A percentile compares a stretch with the other conserved stretches of the same genome.
These are phyloP conservation scores for Orgyia antiqua DNA, from an alignment of 2,888 invertebrate species.

Conservation along the genomic window DNA sequence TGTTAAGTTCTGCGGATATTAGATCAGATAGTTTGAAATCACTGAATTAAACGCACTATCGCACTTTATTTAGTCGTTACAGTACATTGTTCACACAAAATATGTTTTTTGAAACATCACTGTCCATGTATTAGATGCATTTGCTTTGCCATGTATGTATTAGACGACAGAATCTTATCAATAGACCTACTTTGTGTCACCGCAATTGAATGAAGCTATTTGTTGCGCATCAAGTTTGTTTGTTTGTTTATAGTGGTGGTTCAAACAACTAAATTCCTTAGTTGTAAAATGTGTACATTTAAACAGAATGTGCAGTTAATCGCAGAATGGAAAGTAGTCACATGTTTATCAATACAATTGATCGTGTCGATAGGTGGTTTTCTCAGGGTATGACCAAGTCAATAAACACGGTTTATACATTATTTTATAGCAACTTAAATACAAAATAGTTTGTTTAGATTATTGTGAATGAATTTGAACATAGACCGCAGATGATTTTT, in stretches of 20 bases:
- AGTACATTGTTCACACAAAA: too few species aligned
- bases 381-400: too few species aligned
- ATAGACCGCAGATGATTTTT: too few species aligned
- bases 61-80: too few species aligned
- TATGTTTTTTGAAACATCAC: too few species aligned
- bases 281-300: slow-evolving; percentile 44
- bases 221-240: slow-evolving; percentile 52
- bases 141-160: background rate
- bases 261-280: slow-evolving; percentile 51
- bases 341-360: slow-evolving; percentile 20
- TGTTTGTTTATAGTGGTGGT: slow-evolving; percentile 50
- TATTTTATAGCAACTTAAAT: slow-evolving; percentile 5
- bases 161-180: too few species aligned
- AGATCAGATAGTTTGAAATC: slow-evolving; percentile 5
- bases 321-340: slow-evolving; percentile 17
- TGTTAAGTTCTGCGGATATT: slow-evolving; percentile 21
- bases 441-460: too few species aligned
- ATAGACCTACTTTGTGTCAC: slow-evolving; percentile 14
- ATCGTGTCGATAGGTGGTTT: too few species aligned
- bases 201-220: slow-evolving; percentile 38
- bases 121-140: too few species aligned
- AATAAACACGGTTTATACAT: background rate
- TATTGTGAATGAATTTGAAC: too few species aligned
- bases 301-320: slow-evolving; percentile 34
- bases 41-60: too few species aligned